A percentile compares a stretch with the other conserved stretches of the same genome.
phyloP scores from a whole-genome alignment of 2,113 vertebrate species.

The Tautogolabrus adspersus region DNA sequence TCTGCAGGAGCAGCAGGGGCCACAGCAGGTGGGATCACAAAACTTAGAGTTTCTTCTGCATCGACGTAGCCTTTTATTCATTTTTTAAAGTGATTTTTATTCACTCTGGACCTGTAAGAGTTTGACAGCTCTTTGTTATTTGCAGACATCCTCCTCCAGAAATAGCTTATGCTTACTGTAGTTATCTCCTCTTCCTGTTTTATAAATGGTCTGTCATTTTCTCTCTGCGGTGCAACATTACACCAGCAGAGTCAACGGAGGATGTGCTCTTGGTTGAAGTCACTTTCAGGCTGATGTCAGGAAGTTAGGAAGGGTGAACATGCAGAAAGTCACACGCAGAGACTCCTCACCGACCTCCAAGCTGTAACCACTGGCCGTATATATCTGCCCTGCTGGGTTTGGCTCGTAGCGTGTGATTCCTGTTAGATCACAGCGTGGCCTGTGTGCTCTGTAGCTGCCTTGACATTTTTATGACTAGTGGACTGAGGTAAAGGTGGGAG shows the following conservation, averaged over 20 bases:
- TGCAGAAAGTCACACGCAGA: constrained; percentile 43
- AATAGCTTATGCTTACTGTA: constrained; percentile 73
- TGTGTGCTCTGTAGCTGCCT: constrained; percentile 45
- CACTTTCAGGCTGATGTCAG: constrained; percentile 58
- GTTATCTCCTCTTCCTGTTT: constrained; percentile 76
- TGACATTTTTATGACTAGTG: constrained; percentile 74
- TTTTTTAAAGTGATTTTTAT: constrained; percentile 44
- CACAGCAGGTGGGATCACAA: constrained; percentile 41
- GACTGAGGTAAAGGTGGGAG: constrained; percentile 74
- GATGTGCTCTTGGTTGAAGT: constrained; percentile 63
- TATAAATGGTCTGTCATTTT: constrained; percentile 76
- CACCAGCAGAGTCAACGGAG: constrained; percentile 56
- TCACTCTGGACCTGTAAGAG: constrained; percentile 52
- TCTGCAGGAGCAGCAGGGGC: constrained; percentile 66
- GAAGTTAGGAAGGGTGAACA: constrained; percentile 40
- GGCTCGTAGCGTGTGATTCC: constrained; percentile 51
- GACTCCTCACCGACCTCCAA: constrained; percentile 29
- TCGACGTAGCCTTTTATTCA: constrained; percentile 34
- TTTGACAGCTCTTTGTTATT: constrained; percentile 64
- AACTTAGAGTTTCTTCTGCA: constrained; percentile 25
- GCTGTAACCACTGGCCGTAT: constrained; percentile 21
- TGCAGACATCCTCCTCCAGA: constrained; percentile 74
- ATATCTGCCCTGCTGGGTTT: constrained; percentile 31
- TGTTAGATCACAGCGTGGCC: constrained; percentile 44
- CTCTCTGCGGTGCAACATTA: constrained; percentile 63